Conservation (phyloP, 2,888 invertebrate species). For the Meta bourneti region DNA sequence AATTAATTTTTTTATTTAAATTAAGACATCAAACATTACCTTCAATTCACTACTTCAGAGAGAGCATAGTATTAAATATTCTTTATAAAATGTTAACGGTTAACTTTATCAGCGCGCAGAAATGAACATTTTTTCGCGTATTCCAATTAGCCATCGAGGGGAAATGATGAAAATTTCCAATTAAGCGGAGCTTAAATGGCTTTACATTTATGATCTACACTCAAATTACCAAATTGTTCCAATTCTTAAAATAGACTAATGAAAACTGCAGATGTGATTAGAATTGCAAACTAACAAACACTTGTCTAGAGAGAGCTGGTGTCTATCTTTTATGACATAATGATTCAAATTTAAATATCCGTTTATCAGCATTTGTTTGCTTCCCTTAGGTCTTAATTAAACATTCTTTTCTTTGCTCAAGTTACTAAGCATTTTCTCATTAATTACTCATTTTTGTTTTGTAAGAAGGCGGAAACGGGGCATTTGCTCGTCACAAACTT, state of each 20-base stretch:
- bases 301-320: background rate
- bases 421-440: conserved; percentile 3
- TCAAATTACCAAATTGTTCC: conserved; percentile 8
- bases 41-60: too few species aligned
- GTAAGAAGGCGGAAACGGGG: background rate
- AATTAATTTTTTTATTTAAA: too few species aligned
- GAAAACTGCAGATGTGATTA: background rate
- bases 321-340: conserved; percentile 28
- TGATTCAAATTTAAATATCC: conserved; percentile 24
- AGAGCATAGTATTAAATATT: too few species aligned
- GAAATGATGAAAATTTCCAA: conserved; percentile 11
- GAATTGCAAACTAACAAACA: background rate
- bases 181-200: background rate
- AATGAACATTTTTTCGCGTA: too few species aligned
- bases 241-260: background rate
- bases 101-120: too few species aligned
- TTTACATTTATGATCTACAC: background rate
- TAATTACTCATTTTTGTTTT: conserved; percentile 1
- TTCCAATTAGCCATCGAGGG: background rate
- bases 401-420: background rate
- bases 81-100: too few species aligned
- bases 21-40: too few species aligned
- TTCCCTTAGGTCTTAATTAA: conserved; percentile 22
- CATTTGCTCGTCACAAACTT: conserved; percentile 2
- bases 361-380: conserved; percentile 17